Evolutionary conservation across 1,140 invertebrate genomes (phyloP), one percentile per base, ranked within the genome.

Genomic region (Drosophila simulans): DNA sequence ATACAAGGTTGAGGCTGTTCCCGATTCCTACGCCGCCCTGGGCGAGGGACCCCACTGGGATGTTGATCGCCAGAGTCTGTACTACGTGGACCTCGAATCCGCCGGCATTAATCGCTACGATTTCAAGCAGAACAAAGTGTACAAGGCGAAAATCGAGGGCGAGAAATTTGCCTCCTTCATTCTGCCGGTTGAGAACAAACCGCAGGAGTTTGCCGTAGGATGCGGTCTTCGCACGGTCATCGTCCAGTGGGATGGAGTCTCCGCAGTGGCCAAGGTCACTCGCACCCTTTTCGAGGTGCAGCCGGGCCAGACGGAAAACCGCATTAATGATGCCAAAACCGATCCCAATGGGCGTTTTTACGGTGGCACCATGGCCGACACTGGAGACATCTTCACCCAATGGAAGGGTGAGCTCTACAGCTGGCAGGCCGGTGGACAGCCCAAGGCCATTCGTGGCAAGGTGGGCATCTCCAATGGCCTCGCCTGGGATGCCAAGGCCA

Each of bases 241-340:
- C 22, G 90, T 97, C 0, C 92, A 93, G 57, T 97, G 97, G 96
- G 93, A 95, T 75, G 95, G 95, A 1, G 83, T 93, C 20, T 92
- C 93, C 2, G 90, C 94, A 12, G 76, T 89, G 1, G 92, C 94
- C 3, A 92, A 92, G 25, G 93, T 94, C 1, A 64, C 93, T 5
- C 74, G 94, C 34, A 92, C 93, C 15, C 92, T 94, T 13, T 93
- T 93, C 0, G 94, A 94, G 35, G 94, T 97, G 0, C 95, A 97
- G 37, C 63, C 88, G 0, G 91, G 92, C 0, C 84, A 77, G 4
- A 55, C 73, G 39, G 92, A 91, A 0, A 97, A 95, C 79, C 94
- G 97, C 80, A 95, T 97, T 62, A 98, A 98, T 83, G 97, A 98
- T 92, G 97, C 95, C 12, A 98, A 98, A 92, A 96, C 95, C 66